Percentiles rank a stretch among this genome's conserved stretches.
Conservation (phyloP, 2,113 vertebrate genomes). For the Tragelaphus strepsiceros region DNA sequence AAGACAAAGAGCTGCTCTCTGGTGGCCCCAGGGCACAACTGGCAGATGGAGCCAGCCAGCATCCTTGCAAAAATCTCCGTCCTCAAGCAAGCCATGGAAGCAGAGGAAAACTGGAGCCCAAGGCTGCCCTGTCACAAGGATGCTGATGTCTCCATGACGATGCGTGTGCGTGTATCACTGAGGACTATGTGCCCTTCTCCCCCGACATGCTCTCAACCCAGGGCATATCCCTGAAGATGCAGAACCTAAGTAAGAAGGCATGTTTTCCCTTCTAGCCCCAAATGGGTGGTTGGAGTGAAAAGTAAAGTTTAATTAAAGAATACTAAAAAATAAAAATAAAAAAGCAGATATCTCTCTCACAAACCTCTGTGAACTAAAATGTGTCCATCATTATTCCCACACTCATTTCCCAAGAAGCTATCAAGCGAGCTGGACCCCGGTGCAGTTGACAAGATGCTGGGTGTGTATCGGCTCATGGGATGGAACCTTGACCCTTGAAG, state of each 20-base stretch:
- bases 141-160: neutral
- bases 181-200: neutral
- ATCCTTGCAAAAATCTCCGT: neutral
- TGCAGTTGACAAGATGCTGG: neutral
- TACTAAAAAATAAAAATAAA: neutral
- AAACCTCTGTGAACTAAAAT: neutral
- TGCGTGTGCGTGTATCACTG: fast-evolving
- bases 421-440: too few relatives aligned
- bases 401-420: neutral
- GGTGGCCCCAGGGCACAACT: neutral
- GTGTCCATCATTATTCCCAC: neutral
- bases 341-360: neutral
- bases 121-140: neutral
- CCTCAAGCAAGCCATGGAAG: neutral
- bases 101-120: neutral
- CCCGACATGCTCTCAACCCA: neutral
- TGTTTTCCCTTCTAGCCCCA: neutral
- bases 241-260: fast-evolving
- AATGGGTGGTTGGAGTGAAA: neutral
- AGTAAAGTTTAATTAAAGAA: neutral
- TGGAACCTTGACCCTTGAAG: neutral
- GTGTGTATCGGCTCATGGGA: fast-evolving
- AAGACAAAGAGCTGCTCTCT: neutral
- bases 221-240: neutral
- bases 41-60: neutral